Evolutionary conservation across 2,888 invertebrate species (phyloP).

Genomic region (Zonitis immaculata): DNA sequence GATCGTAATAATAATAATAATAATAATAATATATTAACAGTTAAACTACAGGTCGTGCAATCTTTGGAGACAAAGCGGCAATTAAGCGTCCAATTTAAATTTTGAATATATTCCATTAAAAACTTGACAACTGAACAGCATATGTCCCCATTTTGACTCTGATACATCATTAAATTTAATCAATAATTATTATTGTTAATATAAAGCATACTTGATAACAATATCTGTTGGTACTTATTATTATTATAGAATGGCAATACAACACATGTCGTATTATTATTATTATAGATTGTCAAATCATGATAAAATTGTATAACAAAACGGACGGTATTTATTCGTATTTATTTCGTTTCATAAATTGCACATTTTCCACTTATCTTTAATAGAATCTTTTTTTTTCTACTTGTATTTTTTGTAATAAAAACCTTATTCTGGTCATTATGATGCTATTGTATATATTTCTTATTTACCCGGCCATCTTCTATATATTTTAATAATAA

Average conservation of each 20-base stretch:
- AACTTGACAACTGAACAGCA: constrained; percentile 10
- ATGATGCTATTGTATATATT: constrained; percentile 43
- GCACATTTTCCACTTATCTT: constrained; percentile 31
- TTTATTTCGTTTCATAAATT: constrained; percentile 32
- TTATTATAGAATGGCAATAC: too few relatives aligned
- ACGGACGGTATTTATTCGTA: too few relatives aligned
- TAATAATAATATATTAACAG: too few relatives aligned
- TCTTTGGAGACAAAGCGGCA: constrained; percentile 3
- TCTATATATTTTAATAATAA: constrained; percentile 30
- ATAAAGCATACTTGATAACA: constrained; percentile 12
- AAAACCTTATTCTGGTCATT: constrained; percentile 43
- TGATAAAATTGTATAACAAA: constrained; percentile 26
- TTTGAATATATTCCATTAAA: constrained; percentile 7
- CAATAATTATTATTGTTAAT: constrained; percentile 7
- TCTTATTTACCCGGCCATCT: constrained; percentile 36
- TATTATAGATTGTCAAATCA: neutral
- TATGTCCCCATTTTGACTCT: constrained; percentile 8
- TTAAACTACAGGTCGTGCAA: neutral
- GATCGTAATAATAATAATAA: too few relatives aligned
- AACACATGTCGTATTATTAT: constrained; percentile 20
- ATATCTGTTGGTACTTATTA: too few relatives aligned
- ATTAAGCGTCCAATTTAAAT: constrained; percentile 3
- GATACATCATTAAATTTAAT: constrained; percentile 14
- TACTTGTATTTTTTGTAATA: too few relatives aligned
- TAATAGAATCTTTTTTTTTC: constrained; percentile 24